Conservation (phyloP, 2,797 vertebrate genomes). For the Oceanodroma leucorhoa region DNA sequence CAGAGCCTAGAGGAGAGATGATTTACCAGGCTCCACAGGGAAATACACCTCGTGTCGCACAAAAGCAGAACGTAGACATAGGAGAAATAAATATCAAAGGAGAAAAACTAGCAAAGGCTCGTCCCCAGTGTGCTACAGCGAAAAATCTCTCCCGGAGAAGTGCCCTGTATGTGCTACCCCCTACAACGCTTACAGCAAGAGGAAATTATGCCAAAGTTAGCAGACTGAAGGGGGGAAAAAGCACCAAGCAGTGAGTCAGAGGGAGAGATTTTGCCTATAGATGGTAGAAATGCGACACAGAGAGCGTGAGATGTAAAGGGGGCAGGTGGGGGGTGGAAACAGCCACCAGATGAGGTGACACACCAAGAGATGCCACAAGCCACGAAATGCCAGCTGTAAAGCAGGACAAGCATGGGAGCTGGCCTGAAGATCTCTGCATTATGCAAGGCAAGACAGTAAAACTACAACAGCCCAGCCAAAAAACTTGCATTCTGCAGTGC, state of each 20-base stretch:
- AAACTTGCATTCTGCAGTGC: background rate
- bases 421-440: background rate
- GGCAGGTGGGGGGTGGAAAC: background rate
- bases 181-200: background rate
- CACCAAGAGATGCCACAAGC: background rate
- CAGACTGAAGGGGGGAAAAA: background rate
- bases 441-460: background rate
- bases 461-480: background rate
- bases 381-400: background rate
- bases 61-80: rapidly evolving
- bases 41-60: rapidly evolving
- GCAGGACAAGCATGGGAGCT: background rate
- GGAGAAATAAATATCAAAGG: background rate
- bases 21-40: background rate
- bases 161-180: background rate
- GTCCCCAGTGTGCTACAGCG: rapidly evolving
- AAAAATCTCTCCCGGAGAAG: background rate
- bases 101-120: background rate
- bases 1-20: background rate
- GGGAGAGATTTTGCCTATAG: conserved; percentile 40
- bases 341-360: background rate
- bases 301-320: rapidly evolving
- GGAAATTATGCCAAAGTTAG: background rate
- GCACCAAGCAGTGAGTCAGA: background rate
- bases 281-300: background rate